Percentiles rank a stretch among this genome's conserved stretches.
phyloP scores from a whole-genome alignment of 2,888 invertebrate genomes.

The Plutella xylostella region DNA sequence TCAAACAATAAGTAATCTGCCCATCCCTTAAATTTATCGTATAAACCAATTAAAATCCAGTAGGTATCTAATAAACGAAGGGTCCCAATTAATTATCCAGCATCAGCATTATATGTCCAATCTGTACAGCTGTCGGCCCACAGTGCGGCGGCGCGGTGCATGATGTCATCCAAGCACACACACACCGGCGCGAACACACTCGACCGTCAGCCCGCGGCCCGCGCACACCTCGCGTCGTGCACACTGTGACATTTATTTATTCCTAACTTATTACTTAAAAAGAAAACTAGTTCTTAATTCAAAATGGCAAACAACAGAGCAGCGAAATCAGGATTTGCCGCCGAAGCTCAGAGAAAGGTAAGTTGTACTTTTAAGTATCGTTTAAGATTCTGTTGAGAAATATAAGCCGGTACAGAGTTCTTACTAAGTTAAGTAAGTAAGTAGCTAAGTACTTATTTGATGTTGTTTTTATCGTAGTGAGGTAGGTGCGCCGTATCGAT shows the following conservation, averaged over 20 bases:
- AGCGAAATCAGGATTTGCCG: constrained; percentile 94
- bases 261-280: constrained; percentile 33
- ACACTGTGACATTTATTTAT: constrained; percentile 56
- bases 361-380: constrained; percentile 29
- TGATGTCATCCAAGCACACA: constrained; percentile 66
- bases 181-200: constrained; percentile 24
- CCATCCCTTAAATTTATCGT: no score
- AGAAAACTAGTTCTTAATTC: constrained; percentile 24
- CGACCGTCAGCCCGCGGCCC: constrained; percentile 21
- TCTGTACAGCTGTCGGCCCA: constrained; percentile 21
- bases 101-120: no score
- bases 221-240: constrained; percentile 56
- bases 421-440: not conserved
- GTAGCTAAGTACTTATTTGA: no score
- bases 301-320: constrained; percentile 86
- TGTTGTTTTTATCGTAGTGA: no score
- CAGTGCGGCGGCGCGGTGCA: constrained; percentile 34
- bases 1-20: no score
- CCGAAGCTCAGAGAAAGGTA: constrained; percentile 96
- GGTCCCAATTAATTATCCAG: no score
- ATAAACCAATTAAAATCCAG: no score
- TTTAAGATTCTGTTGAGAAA: not conserved
- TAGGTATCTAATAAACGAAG: no score
- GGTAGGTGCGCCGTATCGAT: constrained; percentile 34
- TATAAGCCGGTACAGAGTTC: not conserved